Base-by-base conservation (phyloP, 1,140 invertebrate genomes). In the Anastatus disparis region DNA sequence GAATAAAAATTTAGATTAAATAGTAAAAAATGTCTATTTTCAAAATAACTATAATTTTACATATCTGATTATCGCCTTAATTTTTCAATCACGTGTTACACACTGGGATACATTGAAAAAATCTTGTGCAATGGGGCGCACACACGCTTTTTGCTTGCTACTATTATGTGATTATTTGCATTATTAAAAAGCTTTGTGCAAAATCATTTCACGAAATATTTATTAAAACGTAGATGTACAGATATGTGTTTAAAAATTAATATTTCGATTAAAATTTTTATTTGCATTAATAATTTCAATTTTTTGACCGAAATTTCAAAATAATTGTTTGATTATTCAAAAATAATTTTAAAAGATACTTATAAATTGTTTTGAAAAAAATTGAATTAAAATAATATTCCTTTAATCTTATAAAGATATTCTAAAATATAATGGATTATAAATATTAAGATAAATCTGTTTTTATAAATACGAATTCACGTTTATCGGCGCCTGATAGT, bases 401-500 rank as follows among this genome's bases (percentile, higher is more conserved):
- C n/a, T n/a, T n/a, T n/a, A n/a, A n/a, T n/a, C n/a, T n/a, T n/a
- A n/a, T n/a, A n/a, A n/a, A n/a, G n/a, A n/a, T n/a, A n/a, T n/a
- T n/a, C n/a, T n/a, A n/a, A n/a, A n/a, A n/a, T n/a, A n/a, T n/a
- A n/a, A n/a, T n/a, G n/a, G n/a, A n/a, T n/a, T n/a, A n/a, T n/a
- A n/a, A n/a, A n/a, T n/a, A n/a, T n/a, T n/a, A 56, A 64, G 13
- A 27, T n/a, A 27, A 55, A 53, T 55, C 35, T 29, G 31, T 15
- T 40, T 13, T 59, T 65, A 40, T 20, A 53, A 40, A 13, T 55
- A 40, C 12, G 13, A 10, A n/a, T n/a, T n/a, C n/a, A n/a, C n/a
- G n/a, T 55, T 59, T 42, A 42, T 59, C 22, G 56, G 35, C 20
- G 50, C 46, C 26, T n/a, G 35, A 55, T 20, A 65, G 48, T n/a